These are phyloP conservation scores for Melanotaenia boesemani DNA, from an alignment of 2,797 vertebrate species.

Conservation along the genomic window DNA sequence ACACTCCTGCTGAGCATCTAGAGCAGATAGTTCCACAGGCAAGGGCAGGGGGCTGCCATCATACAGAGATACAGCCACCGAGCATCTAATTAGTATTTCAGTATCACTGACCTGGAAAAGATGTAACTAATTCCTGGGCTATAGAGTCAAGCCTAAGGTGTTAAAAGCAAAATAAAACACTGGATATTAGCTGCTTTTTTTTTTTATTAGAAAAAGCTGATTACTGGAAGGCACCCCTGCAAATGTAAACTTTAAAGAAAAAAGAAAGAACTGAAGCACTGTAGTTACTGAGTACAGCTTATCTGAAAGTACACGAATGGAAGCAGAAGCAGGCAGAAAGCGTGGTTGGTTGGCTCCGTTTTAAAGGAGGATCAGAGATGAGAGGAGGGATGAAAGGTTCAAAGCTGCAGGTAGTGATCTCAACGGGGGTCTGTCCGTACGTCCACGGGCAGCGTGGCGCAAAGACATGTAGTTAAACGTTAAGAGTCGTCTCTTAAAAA, in stretches of 20 bases:
- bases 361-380: slow-evolving; percentile 57
- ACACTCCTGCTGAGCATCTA: slow-evolving; percentile 51
- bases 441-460: slow-evolving; percentile 22
- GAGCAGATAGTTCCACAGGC: slow-evolving; percentile 50
- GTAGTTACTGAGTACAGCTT: slow-evolving; percentile 50
- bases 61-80: slow-evolving; percentile 42
- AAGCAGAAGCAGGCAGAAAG: slow-evolving; percentile 65
- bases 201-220: slow-evolving; percentile 1
- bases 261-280: slow-evolving; percentile 36
- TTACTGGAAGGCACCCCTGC: slow-evolving; percentile 42
- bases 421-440: slow-evolving; percentile 35
- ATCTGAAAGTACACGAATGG: slow-evolving; percentile 56
- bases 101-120: slow-evolving; percentile 64
- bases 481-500: slow-evolving; percentile 77
- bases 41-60: slow-evolving; percentile 35
- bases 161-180: slow-evolving; percentile 25
- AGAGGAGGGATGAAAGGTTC: slow-evolving; percentile 56
- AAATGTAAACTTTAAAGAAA: slow-evolving; percentile 30
- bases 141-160: slow-evolving; percentile 21
- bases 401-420: slow-evolving; percentile 68
- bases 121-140: slow-evolving; percentile 40
- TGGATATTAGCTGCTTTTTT: slow-evolving; percentile 19
- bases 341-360: slow-evolving; percentile 46
- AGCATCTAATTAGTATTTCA: slow-evolving; percentile 65
- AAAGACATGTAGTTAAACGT: slow-evolving; percentile 71